Conservation (phyloP, 2,888 invertebrate genomes). For the Cheilosia vulpina region DNA sequence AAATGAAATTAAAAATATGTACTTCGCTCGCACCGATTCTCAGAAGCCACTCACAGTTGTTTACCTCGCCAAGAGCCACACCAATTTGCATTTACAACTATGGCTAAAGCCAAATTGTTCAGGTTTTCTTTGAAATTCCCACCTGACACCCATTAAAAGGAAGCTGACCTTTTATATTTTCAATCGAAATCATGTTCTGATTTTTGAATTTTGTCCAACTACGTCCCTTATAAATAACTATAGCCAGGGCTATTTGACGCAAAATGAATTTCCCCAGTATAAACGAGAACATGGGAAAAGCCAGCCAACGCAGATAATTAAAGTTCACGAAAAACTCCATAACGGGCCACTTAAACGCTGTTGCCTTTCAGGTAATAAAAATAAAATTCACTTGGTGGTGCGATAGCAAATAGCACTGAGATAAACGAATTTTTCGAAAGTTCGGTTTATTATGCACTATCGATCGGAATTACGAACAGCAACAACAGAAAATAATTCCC, state of each 20-base stretch:
- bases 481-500: neutral
- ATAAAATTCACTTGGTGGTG: neutral
- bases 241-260: too few species aligned
- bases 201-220: neutral
- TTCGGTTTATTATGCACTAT: neutral
- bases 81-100: too few species aligned
- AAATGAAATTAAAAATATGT: too few species aligned
- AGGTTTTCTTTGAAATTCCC: neutral
- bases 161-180: neutral
- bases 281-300: neutral
- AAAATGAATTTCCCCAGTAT: neutral
- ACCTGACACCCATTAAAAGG: neutral
- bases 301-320: neutral
- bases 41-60: too few species aligned
- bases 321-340: neutral
- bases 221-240: neutral
- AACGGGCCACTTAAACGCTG: neutral
- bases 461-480: neutral
- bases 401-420: neutral
- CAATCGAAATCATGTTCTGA: neutral
- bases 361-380: neutral
- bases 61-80: too few species aligned
- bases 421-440: too few species aligned
- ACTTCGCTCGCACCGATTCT: too few species aligned
- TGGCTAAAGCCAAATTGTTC: too few species aligned